Percentiles rank a stretch among this genome's conserved stretches.
Evolutionary conservation across 2,797 vertebrate genomes (phyloP).

Genomic region (Falco columbarius): DNA sequence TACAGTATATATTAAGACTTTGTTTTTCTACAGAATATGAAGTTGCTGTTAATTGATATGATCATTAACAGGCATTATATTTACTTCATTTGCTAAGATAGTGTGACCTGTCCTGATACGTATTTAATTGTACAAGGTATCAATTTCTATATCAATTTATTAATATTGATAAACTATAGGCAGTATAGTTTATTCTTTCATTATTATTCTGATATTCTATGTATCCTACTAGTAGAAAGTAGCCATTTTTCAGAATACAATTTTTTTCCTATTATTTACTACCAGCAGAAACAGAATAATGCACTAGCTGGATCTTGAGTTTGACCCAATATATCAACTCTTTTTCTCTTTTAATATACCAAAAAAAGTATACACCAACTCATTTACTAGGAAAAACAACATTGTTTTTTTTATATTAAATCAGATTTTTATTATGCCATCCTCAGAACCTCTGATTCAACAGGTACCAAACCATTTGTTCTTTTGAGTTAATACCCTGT

Average conservation of each 20-base stretch:
- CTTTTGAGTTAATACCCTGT: background rate
- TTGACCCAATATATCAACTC: background rate
- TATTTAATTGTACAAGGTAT: background rate
- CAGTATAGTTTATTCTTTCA: background rate
- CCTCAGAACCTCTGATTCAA: background rate
- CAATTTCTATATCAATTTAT: background rate
- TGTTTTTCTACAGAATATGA: background rate
- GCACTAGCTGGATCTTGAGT: background rate
- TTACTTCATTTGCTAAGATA: background rate
- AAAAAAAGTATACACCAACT: background rate
- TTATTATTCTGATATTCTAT: background rate
- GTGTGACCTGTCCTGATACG: background rate
- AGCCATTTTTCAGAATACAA: accelerated
- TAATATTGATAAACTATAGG: background rate
- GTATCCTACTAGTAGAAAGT: background rate
- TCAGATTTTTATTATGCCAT: background rate
- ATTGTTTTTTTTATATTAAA: background rate
- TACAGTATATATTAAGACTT: background rate
- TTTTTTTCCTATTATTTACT: background rate
- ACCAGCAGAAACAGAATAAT: background rate
- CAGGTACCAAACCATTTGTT: background rate
- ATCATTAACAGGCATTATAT: background rate
- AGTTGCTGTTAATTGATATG: background rate
- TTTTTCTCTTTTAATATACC: background rate
- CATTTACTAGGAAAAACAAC: background rate